Evolutionary conservation across 2,113 vertebrate species (phyloP).

Genomic region (Podiceps cristatus): DNA sequence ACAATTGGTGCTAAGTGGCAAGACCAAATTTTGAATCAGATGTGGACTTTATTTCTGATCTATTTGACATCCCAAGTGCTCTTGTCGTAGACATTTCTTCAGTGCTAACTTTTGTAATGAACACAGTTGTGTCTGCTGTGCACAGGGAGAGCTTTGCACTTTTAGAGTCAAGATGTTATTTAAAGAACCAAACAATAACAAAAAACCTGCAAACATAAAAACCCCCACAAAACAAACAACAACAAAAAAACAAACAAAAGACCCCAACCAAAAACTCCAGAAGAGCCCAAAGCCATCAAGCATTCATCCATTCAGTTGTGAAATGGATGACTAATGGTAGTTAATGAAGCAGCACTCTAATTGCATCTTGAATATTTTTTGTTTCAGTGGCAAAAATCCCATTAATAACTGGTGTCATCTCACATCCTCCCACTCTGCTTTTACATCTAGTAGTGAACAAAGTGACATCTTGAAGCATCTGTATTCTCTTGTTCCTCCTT

Average conservation of each 20-base stretch:
- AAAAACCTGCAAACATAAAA: neutral
- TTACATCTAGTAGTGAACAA: neutral
- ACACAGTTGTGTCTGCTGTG: neutral
- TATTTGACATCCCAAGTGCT: neutral
- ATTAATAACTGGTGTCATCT: neutral
- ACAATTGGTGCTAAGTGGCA: neutral
- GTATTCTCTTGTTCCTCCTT: neutral
- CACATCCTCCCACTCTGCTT: neutral
- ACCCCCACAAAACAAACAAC: neutral
- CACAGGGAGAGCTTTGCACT: neutral
- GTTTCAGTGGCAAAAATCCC: neutral
- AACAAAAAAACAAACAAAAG: neutral
- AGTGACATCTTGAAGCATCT: neutral
- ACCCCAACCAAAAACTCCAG: neutral
- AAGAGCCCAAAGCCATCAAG: neutral
- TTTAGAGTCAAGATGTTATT: neutral
- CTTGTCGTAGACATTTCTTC: neutral
- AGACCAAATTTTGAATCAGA: neutral
- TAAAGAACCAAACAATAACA: neutral
- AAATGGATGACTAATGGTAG: neutral
- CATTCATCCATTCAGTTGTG: neutral
- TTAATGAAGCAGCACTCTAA: slow-evolving; percentile 5
- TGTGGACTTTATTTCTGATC: neutral
- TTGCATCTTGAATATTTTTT: neutral
- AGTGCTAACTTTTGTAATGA: neutral